Base-by-base conservation (phyloP, 64 coral and sea anemone genomes). In the Trachythela sp. region DNA sequence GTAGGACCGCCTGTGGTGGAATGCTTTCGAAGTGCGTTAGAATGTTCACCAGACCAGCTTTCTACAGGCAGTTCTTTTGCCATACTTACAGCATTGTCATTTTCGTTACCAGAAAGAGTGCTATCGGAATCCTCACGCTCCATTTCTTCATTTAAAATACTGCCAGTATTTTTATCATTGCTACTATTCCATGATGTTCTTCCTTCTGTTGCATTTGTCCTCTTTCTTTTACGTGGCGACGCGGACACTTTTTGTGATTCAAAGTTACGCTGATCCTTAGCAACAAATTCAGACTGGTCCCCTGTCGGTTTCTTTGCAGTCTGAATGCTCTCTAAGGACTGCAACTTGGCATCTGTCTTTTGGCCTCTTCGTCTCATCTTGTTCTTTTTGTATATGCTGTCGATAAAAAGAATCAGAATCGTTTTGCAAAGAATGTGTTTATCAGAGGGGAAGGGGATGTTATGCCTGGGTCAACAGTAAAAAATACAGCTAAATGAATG, bases 41-140 rank as follows among this genome's bases (percentile, higher is more conserved):
- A 48, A 35, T 84, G 87, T 17, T 40, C 29, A 39, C 89, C 89
- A 13, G 77, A 75, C 83, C 85, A 41, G 10, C 51, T 40, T 36
- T 40, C 40, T 48, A 42, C 51, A 38, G 85, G 35, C 39, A 77
- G 33, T 36, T 80, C 50, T 76, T 50, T 64, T 67, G 85, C 4
- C 77, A 24, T 89, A 35, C 39, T 36, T 48, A 83, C 20, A 75
- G 59, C 87, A 22, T 68, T 80, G 70, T 91, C 93, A 86, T 95
- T 84, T 86, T 99, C 96, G 17, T 99, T 91, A 85, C 94, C 96
- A 4, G 96, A 99, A 67, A 99, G 92, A 11, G 96, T 91, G 58
- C 96, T 99, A 58, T 99, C 96, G 0, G 96, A 94, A 68, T 99
- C 94, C 60, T 93, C 93, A 36, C 20, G 37, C 30, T 72, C 33